Conservation (phyloP, 2,797 vertebrate genomes). For the Hippocampus kuda region DNA sequence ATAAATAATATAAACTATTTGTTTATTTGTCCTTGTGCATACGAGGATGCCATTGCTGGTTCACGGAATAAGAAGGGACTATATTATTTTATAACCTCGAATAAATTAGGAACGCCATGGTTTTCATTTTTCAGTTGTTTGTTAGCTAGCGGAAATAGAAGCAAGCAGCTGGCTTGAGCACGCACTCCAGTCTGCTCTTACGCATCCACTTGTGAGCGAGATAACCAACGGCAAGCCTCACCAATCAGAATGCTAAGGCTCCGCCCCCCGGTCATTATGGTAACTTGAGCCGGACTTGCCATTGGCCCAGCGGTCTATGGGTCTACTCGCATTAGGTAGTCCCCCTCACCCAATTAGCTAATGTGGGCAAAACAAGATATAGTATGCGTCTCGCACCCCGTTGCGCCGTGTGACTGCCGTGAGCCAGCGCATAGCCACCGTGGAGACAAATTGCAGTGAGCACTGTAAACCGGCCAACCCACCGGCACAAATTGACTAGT, state of each 20-base stretch:
- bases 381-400: background rate
- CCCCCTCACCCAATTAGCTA: too few species aligned
- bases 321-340: background rate
- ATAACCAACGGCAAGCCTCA: background rate
- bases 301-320: background rate
- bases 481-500: conserved; percentile 2
- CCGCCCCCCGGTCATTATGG: background rate
- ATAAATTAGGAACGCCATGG: background rate
- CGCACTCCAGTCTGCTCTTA: background rate
- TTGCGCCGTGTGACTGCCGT: background rate
- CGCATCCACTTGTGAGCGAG: background rate
- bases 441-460: background rate
- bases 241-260: background rate
- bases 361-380: too few species aligned
- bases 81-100: too few species aligned
- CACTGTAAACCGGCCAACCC: background rate
- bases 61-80: too few species aligned
- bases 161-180: background rate
- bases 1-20: background rate
- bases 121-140: background rate
- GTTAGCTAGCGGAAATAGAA: background rate
- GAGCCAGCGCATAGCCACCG: background rate
- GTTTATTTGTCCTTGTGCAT: background rate
- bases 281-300: background rate
- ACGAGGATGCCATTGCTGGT: background rate